Conservation (phyloP, 1,140 invertebrate genomes). For the Macrocentrus cingulum region DNA sequence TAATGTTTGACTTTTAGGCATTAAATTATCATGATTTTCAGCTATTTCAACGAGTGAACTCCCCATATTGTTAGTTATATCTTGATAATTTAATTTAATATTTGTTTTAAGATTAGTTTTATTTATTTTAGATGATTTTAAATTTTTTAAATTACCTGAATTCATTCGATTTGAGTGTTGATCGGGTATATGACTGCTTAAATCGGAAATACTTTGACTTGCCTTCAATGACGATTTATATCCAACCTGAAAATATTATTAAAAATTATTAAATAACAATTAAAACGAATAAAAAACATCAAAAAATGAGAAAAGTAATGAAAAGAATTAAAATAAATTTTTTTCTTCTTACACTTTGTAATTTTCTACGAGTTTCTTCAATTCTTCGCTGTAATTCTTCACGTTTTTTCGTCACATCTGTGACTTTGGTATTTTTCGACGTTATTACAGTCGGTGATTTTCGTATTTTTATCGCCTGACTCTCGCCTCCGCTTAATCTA, state of each 20-base stretch:
- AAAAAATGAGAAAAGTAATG: too few relatives aligned
- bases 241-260: slow-evolving; percentile 65
- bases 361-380: slow-evolving; percentile 82
- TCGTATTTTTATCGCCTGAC: slow-evolving; percentile 40
- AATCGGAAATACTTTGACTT: slow-evolving; percentile 80
- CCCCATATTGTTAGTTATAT: slow-evolving; percentile 46
- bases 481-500: slow-evolving; percentile 49
- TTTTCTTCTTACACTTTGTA: slow-evolving; percentile 77
- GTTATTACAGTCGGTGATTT: slow-evolving; percentile 62
- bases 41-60: slow-evolving; percentile 43
- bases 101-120: slow-evolving; percentile 50
- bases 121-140: slow-evolving; percentile 33
- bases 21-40: slow-evolving; percentile 38
- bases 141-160: slow-evolving; percentile 57
- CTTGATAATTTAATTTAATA: slow-evolving; percentile 43
- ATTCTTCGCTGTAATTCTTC: slow-evolving; percentile 83
- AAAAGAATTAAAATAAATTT: background rate
- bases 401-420: slow-evolving; percentile 71
- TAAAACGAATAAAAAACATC: too few relatives aligned
- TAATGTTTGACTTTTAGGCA: slow-evolving; percentile 48
- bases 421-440: slow-evolving; percentile 61
- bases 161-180: slow-evolving; percentile 54
- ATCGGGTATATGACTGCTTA: slow-evolving; percentile 65
- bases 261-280: background rate
- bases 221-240: slow-evolving; percentile 74